Conservation (phyloP, 1,140 invertebrate species). For the Drosophila paulistorum region DNA sequence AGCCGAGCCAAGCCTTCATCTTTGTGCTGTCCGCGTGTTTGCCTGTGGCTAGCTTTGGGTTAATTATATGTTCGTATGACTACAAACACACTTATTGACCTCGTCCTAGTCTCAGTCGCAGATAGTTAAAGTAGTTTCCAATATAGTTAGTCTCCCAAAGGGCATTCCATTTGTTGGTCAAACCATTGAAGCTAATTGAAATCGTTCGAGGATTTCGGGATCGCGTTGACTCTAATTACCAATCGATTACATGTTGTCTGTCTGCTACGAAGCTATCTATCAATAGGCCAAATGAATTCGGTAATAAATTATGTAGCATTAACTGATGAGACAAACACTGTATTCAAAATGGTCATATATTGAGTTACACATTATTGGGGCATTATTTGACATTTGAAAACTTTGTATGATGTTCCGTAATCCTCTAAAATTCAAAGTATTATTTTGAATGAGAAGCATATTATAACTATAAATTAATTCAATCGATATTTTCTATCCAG, state of each 20-base stretch:
- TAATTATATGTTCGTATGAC: conserved; percentile 21
- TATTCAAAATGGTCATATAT: background rate
- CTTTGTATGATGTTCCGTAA: too few species aligned
- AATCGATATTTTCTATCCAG: too few species aligned
- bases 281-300: conserved; percentile 9
- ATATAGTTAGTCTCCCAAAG: background rate
- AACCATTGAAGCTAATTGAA: conserved; percentile 13
- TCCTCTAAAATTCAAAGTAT: background rate
- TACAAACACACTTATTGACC: conserved; percentile 5
- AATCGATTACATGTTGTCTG: background rate
- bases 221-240: conserved; percentile 2
- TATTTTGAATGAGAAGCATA: too few species aligned
- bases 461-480: too few species aligned
- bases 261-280: conserved; percentile 5
- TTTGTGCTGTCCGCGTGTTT: conserved; percentile 12
- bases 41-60: background rate
- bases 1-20: conserved; percentile 36
- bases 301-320: conserved; percentile 38
- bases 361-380: background rate
- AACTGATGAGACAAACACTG: conserved; percentile 25
- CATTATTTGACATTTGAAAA: too few species aligned
- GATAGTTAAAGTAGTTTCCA: conserved; percentile 12
- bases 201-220: background rate
- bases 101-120: conserved; percentile 2
- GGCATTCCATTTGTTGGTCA: conserved; percentile 7